These are phyloP conservation scores for Yasuhikotakia modesta DNA, from an alignment of 2,797 vertebrate species.

Conservation along the genomic window DNA sequence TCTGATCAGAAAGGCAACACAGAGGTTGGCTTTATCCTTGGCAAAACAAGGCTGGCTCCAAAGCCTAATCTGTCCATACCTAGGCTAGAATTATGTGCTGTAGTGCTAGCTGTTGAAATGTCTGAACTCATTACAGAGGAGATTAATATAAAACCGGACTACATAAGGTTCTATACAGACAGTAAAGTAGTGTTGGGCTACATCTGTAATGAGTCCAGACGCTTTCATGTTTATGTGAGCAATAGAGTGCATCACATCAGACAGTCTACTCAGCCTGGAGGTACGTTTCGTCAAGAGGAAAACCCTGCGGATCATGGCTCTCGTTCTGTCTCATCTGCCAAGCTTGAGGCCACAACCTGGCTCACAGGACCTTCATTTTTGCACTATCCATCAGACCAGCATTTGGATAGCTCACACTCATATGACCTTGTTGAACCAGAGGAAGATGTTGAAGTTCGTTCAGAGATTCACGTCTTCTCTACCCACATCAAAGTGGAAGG, in stretches of 20 bases:
- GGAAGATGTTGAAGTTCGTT: background rate
- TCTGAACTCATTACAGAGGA: constrained; percentile 2
- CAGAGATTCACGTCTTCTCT: background rate
- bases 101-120: too few species aligned
- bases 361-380: background rate
- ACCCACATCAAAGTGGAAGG: background rate
- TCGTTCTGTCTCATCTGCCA: background rate
- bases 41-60: background rate
- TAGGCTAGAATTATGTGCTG: too few species aligned
- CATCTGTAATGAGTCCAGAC: too few species aligned
- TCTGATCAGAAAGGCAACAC: background rate
- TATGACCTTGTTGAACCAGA: background rate
- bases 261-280: background rate
- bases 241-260: too few species aligned
- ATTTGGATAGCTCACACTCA: background rate
- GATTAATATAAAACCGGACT: background rate
- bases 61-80: background rate
- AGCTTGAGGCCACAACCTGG: background rate
- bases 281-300: background rate
- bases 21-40: constrained; percentile 1
- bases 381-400: background rate
- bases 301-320: background rate
- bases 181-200: too few species aligned
- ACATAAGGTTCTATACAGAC: too few species aligned
- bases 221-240: too few species aligned